Conservation (phyloP, 2,888 invertebrate genomes). For the Vanessa cardui region DNA sequence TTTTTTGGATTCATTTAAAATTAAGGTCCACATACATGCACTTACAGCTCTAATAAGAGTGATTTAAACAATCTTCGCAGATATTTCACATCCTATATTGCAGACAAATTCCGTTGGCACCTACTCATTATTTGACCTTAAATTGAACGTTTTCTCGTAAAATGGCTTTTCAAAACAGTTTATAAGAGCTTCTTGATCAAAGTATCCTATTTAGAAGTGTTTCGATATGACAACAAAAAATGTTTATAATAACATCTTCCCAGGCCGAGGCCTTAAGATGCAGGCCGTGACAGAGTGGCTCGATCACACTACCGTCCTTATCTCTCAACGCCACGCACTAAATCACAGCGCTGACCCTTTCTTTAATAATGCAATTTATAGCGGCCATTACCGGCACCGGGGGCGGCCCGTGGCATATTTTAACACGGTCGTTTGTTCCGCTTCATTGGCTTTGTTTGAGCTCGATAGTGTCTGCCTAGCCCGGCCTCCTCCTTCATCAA, state of each 20-base stretch:
- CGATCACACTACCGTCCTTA: background rate
- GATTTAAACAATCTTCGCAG: too few species aligned
- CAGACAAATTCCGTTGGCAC: too few species aligned
- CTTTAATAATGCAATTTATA: constrained; percentile 10
- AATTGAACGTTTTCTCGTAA: too few species aligned
- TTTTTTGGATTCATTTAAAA: too few species aligned
- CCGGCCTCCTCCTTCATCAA: background rate
- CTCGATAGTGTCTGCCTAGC: background rate
- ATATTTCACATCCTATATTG: too few species aligned
- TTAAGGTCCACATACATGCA: too few species aligned
- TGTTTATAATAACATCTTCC: background rate
- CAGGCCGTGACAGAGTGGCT: background rate
- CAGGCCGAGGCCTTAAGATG: background rate
- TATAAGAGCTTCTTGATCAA: too few species aligned
- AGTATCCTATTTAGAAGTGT: too few species aligned
- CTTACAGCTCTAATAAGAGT: too few species aligned
- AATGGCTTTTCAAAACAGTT: too few species aligned
- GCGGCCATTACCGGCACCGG: constrained; percentile 7
- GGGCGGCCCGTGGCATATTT: constrained; percentile 3
- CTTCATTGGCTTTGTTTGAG: constrained; percentile 5
- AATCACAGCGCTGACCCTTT: constrained; percentile 6
- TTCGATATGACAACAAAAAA: too few species aligned
- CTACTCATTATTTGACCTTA: too few species aligned
- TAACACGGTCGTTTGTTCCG: constrained; percentile 4
- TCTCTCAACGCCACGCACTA: constrained; percentile 2